Percentiles rank a stretch among this genome's conserved stretches.
These are phyloP conservation scores for Eufriesea mexicana DNA, from an alignment of 1,140 invertebrate genomes.

Conservation along the genomic window DNA sequence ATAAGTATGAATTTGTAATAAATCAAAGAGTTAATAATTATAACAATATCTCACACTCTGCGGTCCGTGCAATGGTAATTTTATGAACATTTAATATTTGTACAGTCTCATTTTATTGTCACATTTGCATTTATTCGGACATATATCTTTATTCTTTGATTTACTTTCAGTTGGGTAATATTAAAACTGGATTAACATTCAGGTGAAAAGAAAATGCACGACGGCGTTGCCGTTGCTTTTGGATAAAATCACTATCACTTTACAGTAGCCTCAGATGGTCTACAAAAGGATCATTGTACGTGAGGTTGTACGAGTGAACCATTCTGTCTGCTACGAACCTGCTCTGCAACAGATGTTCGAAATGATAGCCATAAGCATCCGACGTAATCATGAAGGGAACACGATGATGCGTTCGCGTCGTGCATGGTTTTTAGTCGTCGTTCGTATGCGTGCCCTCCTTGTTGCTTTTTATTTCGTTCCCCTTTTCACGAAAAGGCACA, in stretches of 20 bases:
- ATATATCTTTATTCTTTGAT: not conserved
- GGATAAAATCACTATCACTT: not conserved
- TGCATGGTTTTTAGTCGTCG: not conserved
- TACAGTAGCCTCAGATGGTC: not conserved
- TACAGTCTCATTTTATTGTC: too few species aligned
- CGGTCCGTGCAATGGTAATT: not conserved
- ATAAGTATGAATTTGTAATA: not conserved
- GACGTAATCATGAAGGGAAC: constrained; percentile 27
- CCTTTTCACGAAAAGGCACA: not conserved
- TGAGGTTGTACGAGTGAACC: not conserved
- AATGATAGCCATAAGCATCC: constrained; percentile 39
- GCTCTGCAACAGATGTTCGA: constrained; percentile 22
- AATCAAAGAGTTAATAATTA: not conserved
- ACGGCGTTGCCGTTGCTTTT: not conserved
- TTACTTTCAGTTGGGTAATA: too few species aligned
- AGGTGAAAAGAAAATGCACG: not conserved
- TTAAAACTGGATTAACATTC: not conserved
- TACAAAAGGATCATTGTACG: not conserved
- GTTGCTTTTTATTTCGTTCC: not conserved
- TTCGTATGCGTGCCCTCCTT: not conserved
- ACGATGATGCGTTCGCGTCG: constrained; percentile 8
- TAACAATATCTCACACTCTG: not conserved
- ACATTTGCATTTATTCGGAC: not conserved
- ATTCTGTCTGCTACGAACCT: not conserved
- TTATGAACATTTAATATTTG: not conserved